Base-by-base conservation (phyloP, 1,140 invertebrate species). In the Dreissena rostriformis region DNA sequence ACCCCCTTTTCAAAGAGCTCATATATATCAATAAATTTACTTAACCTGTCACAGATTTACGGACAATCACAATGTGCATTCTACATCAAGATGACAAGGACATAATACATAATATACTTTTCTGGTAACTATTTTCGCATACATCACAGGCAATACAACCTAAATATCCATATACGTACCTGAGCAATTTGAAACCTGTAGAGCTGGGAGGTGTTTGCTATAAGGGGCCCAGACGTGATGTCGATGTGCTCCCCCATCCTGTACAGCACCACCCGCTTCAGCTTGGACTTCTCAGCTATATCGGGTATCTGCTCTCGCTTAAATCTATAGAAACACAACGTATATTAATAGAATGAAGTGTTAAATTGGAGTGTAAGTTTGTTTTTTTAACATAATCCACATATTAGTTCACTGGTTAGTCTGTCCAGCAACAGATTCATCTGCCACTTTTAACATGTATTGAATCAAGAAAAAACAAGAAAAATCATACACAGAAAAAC, bases 181-280 rank as follows among this genome's bases (percentile, higher is more conserved):
- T 97, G 95, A 14, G 96, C 93, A 14, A 99, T 92, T 7, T 96
- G 95, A 79, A 95, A 96, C 55, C 96, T 95, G 0, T 97, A 97
- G 11, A 99, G 92, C 77, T 96, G 95, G 53, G 93, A 92, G 0
- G 97, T 97, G 82, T 96, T 96, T 6, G 95, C 94, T 52, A 99
- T 95, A 96, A 98, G 96, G 0, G 98, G 98, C 0, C 98, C 98
- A 88, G 96, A 96, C 39, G 97, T 98, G 61, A 99, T 97, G 90
- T 99, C 98, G 66, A 99, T 96, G 90, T 98, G 97, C 79, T 97
- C 95, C 0, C 96, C 97, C 63, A 97, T 94, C 86, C 97, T 95
- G 92, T 98, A 99, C 2, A 99, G 86, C 0, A 95, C 96, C 0
- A 99, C 94, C 84, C 73, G 91, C 22, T 95, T 95, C 10, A 91